Conservation (phyloP, 2,888 invertebrate species). For the Chloroclysta siterata region DNA sequence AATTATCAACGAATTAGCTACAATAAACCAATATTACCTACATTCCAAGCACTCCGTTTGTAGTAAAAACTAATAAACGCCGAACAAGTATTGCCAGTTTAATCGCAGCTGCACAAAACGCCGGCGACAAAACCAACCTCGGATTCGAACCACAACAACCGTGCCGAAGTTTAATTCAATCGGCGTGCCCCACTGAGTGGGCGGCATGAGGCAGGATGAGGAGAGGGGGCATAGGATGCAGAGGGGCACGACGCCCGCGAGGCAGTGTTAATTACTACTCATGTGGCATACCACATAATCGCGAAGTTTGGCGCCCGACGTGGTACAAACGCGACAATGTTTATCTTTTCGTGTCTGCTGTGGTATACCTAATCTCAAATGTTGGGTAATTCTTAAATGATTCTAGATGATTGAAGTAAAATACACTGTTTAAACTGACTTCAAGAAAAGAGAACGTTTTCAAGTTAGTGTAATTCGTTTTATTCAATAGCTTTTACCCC, state of each 20-base stretch:
- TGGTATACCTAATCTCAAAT: constrained; percentile 59
- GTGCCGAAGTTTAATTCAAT: constrained; percentile 84
- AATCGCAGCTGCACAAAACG: constrained; percentile 80
- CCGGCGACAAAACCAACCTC: constrained; percentile 78
- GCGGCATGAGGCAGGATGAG: constrained; percentile 30
- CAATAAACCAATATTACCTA: constrained; percentile 23
- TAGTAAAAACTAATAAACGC: constrained; percentile 74
- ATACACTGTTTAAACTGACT: not conserved
- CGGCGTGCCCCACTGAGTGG: constrained; percentile 72
- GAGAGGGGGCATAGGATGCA: constrained; percentile 38
- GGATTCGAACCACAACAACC: constrained; percentile 79
- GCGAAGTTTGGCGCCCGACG: constrained; percentile 79
- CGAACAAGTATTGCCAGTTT: constrained; percentile 77
- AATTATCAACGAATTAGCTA: constrained; percentile 22
- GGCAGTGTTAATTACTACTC: constrained; percentile 83
- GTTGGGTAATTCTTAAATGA: constrained; percentile 41
- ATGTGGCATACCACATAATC: constrained; percentile 81
- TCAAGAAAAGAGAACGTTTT: too few relatives aligned
- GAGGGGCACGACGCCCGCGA: constrained; percentile 53
- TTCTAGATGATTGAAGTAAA: constrained; percentile 5
- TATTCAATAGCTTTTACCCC: too few relatives aligned
- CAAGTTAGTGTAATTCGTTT: too few relatives aligned
- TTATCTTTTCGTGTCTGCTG: constrained; percentile 74
- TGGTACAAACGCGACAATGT: constrained; percentile 62
- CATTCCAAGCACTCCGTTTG: constrained; percentile 33